These are phyloP conservation scores for Netelia virgata DNA, from an alignment of 2,888 invertebrate genomes.

Conservation along the genomic window DNA sequence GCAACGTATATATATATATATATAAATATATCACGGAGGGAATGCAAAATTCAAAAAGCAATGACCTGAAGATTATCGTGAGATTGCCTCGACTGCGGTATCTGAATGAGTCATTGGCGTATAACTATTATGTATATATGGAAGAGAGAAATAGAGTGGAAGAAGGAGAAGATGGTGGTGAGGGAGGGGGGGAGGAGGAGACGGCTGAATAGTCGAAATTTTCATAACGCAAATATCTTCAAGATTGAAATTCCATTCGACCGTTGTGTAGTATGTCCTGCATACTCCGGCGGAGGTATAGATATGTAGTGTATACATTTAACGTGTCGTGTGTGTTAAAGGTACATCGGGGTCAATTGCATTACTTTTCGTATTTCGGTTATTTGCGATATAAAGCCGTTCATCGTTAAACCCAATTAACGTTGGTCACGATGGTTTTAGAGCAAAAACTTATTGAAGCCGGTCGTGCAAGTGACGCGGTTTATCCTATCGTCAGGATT, in stretches of 20 bases:
- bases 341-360: no score
- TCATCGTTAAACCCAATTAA: no score
- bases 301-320: background rate
- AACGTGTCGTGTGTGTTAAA: background rate
- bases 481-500: no score
- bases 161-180: background rate
- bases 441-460: no score
- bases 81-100: conserved; percentile 28
- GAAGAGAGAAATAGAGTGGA: background rate
- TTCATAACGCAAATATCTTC: conserved; percentile 64
- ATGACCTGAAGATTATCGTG: conserved; percentile 45
- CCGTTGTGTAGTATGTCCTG: conserved; percentile 11
- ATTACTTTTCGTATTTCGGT: no score
- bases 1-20: conserved; percentile 6
- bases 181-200: conserved; percentile 18
- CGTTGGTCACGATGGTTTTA: no score
- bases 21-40: conserved; percentile 11
- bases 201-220: conserved; percentile 43
- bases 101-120: conserved; percentile 31
- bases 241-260: conserved; percentile 58
- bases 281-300: conserved; percentile 19
- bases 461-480: no score
- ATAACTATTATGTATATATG: background rate
- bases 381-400: no score
- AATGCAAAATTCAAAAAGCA: conserved; percentile 50